Evolutionary conservation across 92 coral and sea anemone species (phyloP), one percentile per base, ranked within the genome.

Genomic region (Micromussa lordhowensis): DNA sequence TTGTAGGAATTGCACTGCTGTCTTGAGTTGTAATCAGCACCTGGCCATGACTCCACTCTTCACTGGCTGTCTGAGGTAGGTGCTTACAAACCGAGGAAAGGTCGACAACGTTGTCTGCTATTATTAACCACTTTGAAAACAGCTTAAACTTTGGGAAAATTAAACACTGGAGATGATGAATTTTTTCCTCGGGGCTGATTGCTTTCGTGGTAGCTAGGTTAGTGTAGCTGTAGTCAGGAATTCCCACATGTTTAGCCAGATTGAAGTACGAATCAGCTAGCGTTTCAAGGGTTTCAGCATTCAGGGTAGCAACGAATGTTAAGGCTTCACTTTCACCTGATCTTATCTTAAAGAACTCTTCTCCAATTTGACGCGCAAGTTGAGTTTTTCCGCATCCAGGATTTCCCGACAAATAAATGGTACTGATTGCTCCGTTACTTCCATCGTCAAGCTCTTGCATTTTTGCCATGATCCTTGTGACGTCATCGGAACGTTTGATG

Each of bases 381-480:
- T 89, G 77, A 68, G 57, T 83, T 76, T 89, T 89, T 34, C 92
- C 92, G 77, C 92, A 82, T 0, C 92, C 92, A 26, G 92, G 92
- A 77, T 82, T 89, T 7, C 92, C 92, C 26, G 83, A 82, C 5
- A 89, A 26, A 31, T 89, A 89, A 40, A 68, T 31, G 26, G 80
- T 82, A 15, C 87, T 83, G 49, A 88, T 84, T 15, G 55, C 70
- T 53, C 69, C 75, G 15, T 34, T 82, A 48, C 72, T 68, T n/a
- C 29, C 38, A 44, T 75, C 31, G 30, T 80, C 57, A 69, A 89
- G 87, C 35, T 66, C 71, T 7, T 32, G 29, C 63, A 89, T 59
- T 64, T 83, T 61, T 48, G 24, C 8, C 29, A 73, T 71, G 24
- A 89, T 83, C 16, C 63, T 68, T 2, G 59, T 24, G 58, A 83